Percentiles rank a stretch among this genome's conserved stretches.
phyloP scores from a whole-genome alignment of 2,113 vertebrate genomes.

The Scartelaos histophorus region DNA sequence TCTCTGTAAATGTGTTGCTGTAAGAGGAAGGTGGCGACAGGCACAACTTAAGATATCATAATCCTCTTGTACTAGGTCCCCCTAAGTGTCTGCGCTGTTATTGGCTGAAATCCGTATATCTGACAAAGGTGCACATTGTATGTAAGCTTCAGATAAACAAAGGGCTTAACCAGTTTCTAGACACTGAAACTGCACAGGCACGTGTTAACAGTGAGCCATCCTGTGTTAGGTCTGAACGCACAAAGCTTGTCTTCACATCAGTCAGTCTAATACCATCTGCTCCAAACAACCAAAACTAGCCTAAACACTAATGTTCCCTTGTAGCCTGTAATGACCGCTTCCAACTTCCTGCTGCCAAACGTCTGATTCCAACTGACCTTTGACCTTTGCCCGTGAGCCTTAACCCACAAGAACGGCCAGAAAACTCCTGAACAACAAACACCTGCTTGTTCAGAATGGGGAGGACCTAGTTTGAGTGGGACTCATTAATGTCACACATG shows the following conservation, averaged over 20 bases:
- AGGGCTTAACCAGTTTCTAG: not conserved
- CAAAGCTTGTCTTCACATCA: constrained; percentile 42
- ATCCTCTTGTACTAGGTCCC: constrained; percentile 49
- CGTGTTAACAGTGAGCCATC: not conserved
- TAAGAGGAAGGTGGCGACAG: constrained; percentile 54
- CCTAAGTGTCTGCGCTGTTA: constrained; percentile 22
- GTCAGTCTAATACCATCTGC: constrained; percentile 43
- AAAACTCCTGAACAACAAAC: constrained; percentile 60
- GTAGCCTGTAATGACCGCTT: constrained; percentile 41
- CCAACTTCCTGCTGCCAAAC: constrained; percentile 44
- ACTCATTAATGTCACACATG: constrained; percentile 45
- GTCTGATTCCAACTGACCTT: constrained; percentile 53
- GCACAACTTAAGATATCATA: constrained; percentile 52
- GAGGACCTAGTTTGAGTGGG: constrained; percentile 15
- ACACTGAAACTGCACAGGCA: not conserved
- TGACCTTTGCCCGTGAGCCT: constrained; percentile 55
- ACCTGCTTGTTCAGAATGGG: constrained; percentile 57
- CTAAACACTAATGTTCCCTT: constrained; percentile 35
- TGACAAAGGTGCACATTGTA: constrained; percentile 1
- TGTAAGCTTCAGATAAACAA: not conserved
- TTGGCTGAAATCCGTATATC: constrained; percentile 3
- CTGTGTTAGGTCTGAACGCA: constrained; percentile 11
- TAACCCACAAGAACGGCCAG: constrained; percentile 38
- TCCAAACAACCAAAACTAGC: constrained; percentile 37
- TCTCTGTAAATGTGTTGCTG: constrained; percentile 13